Conservation (phyloP, 2,888 invertebrate genomes). For the Tenthredo distinguenda region DNA sequence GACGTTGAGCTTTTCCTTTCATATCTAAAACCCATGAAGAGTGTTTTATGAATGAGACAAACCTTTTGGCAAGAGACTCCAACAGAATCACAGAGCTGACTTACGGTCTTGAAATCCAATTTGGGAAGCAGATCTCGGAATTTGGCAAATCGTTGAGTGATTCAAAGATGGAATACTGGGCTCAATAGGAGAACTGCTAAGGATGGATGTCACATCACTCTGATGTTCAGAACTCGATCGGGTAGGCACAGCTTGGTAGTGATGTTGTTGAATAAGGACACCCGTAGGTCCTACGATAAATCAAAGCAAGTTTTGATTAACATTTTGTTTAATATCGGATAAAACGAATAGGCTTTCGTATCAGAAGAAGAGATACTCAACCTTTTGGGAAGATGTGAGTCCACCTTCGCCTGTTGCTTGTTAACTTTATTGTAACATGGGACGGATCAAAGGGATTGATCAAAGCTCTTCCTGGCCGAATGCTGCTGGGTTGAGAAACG, state of each 20-base stretch:
- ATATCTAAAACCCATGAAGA: constrained; percentile 61
- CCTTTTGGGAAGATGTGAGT: constrained; percentile 99
- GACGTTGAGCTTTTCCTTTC: constrained; percentile 68
- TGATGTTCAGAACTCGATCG: constrained; percentile 76
- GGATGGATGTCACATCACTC: constrained; percentile 71
- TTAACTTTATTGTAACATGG: constrained; percentile 96
- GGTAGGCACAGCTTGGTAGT: constrained; percentile 91
- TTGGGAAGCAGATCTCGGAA: constrained; percentile 76
- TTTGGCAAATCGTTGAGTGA: constrained; percentile 58
- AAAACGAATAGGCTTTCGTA: background rate
- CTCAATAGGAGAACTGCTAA: constrained; percentile 72
- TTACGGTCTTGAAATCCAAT: constrained; percentile 80
- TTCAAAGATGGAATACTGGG: constrained; percentile 58
- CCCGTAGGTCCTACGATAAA: constrained; percentile 87
- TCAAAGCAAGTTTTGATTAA: constrained; percentile 3
- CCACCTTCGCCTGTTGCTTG: constrained; percentile 97
- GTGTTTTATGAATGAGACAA: background rate
- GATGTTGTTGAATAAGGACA: constrained; percentile 95
- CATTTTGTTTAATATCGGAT: background rate
- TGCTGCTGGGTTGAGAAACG: constrained; percentile 66
- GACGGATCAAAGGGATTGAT: constrained; percentile 99
- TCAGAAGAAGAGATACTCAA: constrained; percentile 63
- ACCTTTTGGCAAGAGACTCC: background rate
- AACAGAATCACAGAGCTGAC: constrained; percentile 60
- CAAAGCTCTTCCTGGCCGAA: constrained; percentile 89